Conservation (phyloP, 2,113 vertebrate genomes). For the Chiloscyllium plagiosum region DNA sequence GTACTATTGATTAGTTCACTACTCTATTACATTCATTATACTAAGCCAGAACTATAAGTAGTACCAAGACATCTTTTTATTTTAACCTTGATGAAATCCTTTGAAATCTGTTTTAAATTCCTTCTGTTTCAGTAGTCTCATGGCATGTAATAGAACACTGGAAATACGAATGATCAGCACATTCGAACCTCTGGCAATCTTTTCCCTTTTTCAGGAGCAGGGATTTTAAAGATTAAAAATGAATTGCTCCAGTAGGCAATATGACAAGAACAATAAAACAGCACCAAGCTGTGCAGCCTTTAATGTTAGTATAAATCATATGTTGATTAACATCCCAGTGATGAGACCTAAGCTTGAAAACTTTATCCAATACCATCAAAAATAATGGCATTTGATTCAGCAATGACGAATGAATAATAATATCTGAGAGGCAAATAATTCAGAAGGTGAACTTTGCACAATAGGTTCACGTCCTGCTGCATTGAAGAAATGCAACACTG, state of each 20-base stretch:
- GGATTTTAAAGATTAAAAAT: neutral
- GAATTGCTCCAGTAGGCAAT: neutral
- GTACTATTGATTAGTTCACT: neutral
- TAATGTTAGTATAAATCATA: conserved; percentile 4
- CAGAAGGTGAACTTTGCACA: neutral
- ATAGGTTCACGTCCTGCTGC: neutral
- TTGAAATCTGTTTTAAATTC: conserved; percentile 3
- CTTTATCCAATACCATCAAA: neutral
- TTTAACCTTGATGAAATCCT: conserved; percentile 27
- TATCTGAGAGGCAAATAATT: neutral
- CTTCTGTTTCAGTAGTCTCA: neutral
- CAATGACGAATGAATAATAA: neutral
- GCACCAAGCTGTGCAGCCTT: neutral
- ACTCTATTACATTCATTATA: neutral
- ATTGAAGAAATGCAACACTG: neutral
- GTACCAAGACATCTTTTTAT: neutral
- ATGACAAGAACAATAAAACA: neutral
- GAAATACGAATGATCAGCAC: neutral
- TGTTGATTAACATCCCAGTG: neutral
- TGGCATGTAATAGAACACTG: neutral
- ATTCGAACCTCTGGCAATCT: neutral
- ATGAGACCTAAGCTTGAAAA: conserved; percentile 14
- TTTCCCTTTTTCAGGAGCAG: neutral
- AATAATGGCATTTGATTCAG: neutral
- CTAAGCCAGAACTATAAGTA: neutral